A percentile compares a stretch with the other conserved stretches of the same genome.
phyloP scores from a whole-genome alignment of 2,113 vertebrate species.

The Etheostoma spectabile region DNA sequence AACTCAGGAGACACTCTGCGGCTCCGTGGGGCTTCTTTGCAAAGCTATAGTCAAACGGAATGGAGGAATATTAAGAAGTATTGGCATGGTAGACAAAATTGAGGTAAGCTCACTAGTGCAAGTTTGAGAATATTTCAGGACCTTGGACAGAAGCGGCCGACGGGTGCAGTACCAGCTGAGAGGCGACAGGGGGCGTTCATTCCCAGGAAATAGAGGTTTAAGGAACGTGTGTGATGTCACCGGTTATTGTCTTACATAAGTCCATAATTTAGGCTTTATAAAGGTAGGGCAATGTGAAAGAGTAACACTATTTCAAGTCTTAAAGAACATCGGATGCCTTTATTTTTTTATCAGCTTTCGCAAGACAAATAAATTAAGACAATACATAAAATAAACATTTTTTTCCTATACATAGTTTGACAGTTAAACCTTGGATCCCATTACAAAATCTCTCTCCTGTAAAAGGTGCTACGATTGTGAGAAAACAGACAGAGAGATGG shows the following conservation, averaged over 20 bases:
- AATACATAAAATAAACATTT: slow-evolving; percentile 42
- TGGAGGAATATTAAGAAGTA: not conserved
- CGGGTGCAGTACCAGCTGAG: not conserved
- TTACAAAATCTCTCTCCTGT: not conserved
- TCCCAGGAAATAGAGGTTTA: slow-evolving; percentile 4
- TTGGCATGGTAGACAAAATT: not conserved
- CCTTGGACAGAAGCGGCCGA: slow-evolving; percentile 47
- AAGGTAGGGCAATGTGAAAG: not conserved
- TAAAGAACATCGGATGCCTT: slow-evolving; percentile 49
- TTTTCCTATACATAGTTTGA: slow-evolving; percentile 38
- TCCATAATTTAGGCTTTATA: not conserved
- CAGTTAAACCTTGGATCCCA: slow-evolving; percentile 1
- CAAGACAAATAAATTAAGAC: slow-evolving; percentile 39
- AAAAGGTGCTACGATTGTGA: not conserved
- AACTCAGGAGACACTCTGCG: not conserved
- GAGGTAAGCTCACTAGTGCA: not conserved
- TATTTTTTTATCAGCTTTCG: slow-evolving; percentile 36
- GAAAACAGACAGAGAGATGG: slow-evolving; percentile 1
- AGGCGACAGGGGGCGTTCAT: slow-evolving; percentile 35
- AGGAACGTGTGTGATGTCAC: not conserved
- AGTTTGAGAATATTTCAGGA: slow-evolving; percentile 38
- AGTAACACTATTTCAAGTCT: not conserved
- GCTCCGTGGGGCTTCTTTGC: not conserved
- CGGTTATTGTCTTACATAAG: not conserved
- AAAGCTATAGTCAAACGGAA: not conserved